Evolutionary conservation across 2,797 vertebrate genomes (phyloP).

Genomic region (Notolepis coatsorum): DNA sequence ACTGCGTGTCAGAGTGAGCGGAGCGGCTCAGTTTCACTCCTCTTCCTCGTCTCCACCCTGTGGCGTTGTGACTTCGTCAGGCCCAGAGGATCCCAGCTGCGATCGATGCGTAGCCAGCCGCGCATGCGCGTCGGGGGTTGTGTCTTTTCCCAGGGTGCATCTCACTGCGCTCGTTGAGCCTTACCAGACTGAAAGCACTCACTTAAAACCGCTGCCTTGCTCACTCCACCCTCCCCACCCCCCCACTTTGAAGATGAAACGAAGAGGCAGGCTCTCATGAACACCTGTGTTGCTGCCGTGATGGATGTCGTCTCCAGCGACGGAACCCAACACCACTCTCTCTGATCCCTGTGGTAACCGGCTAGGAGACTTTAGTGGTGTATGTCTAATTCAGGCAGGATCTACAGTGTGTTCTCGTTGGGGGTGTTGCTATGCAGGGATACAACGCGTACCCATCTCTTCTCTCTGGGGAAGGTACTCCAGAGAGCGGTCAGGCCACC

Average conservation of each 20-base stretch:
- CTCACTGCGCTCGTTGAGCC: conserved; percentile 54
- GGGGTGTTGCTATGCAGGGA: no score
- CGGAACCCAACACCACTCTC: no score
- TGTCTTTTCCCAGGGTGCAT: conserved; percentile 47
- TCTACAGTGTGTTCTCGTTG: no score
- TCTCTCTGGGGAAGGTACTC: no score
- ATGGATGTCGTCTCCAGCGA: no score
- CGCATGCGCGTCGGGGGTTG: conserved; percentile 6
- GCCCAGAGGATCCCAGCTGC: conserved; percentile 13
- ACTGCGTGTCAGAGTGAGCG: neutral
- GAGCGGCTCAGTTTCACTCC: conserved; percentile 14
- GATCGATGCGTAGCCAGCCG: conserved; percentile 9
- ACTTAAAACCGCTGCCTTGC: conserved; percentile 46
- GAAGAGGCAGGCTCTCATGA: neutral
- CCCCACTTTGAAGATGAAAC: conserved; percentile 5
- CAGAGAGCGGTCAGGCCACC: no score
- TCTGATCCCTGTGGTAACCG: no score
- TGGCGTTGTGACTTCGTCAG: neutral
- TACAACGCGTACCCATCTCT: no score
- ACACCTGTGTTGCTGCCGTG: no score
- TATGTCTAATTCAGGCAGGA: no score
- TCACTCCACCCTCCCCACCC: conserved; percentile 1
- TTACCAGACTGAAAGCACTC: conserved; percentile 59
- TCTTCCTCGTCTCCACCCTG: neutral
- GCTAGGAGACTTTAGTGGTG: no score